These are phyloP conservation scores for Lineus longissimus DNA, from an alignment of 1,140 invertebrate genomes.

Conservation along the genomic window DNA sequence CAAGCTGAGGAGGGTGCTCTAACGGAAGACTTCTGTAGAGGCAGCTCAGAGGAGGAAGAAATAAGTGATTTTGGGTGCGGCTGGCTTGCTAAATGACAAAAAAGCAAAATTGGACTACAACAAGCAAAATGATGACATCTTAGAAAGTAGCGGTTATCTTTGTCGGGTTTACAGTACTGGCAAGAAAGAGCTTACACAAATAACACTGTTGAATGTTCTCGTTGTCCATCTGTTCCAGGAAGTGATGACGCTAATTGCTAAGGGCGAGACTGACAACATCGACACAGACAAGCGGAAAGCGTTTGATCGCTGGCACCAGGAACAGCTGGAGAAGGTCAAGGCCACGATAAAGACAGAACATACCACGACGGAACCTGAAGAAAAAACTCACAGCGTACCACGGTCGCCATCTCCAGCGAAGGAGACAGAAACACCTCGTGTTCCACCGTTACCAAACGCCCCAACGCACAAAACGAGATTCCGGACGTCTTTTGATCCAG, in stretches of 20 bases:
- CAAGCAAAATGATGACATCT: no score
- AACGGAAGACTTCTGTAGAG: no score
- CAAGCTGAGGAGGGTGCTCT: no score
- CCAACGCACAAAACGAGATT: constrained; percentile 39
- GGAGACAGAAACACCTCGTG: constrained; percentile 2
- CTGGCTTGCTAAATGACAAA: no score
- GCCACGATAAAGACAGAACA: constrained; percentile 13
- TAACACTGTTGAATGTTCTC: no score
- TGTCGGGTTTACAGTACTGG: no score
- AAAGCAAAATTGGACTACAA: no score
- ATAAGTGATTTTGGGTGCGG: no score
- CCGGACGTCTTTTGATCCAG: constrained; percentile 83
- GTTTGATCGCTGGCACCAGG: constrained; percentile 54
- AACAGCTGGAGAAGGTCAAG: constrained; percentile 41
- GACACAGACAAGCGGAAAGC: constrained; percentile 45
- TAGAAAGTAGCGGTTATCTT: no score
- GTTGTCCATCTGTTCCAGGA: constrained; percentile 30
- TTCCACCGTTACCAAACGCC: not conserved
- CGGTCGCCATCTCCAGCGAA: constrained; percentile 17
- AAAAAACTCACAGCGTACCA: constrained; percentile 3
- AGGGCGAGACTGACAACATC: constrained; percentile 40
- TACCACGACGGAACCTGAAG: not conserved
- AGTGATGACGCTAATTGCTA: constrained; percentile 33
- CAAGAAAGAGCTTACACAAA: no score
- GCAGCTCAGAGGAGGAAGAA: no score